phyloP scores from a whole-genome alignment of 2,113 vertebrate genomes.

The Polyodon spathula region DNA sequence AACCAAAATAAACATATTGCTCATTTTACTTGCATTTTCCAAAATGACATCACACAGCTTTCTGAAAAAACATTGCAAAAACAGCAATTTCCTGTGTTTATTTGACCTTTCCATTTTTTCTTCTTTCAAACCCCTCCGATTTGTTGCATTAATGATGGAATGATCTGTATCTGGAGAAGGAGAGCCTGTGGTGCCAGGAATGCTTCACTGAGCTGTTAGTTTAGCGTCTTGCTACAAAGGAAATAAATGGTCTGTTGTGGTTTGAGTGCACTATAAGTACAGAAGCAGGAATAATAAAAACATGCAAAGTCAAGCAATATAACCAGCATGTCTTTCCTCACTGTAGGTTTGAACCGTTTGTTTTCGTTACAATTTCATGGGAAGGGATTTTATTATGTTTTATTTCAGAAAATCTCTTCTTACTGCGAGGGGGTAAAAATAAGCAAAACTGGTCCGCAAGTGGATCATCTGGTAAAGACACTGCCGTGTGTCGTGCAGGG shows the following conservation, averaged over 20 bases:
- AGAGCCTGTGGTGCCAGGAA: slow-evolving; percentile 20
- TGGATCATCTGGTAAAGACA: too few relatives aligned
- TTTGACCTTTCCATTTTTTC: slow-evolving; percentile 41
- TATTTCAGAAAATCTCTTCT: too few relatives aligned
- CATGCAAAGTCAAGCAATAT: not conserved
- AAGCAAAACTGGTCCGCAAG: too few relatives aligned
- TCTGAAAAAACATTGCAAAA: slow-evolving; percentile 44
- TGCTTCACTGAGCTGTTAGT: slow-evolving; percentile 10
- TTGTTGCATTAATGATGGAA: slow-evolving; percentile 30
- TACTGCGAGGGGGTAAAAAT: too few relatives aligned
- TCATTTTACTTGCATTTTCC: slow-evolving; percentile 27
- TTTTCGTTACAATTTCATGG: too few relatives aligned
- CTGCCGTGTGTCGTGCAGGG: too few relatives aligned
- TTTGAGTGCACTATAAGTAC: slow-evolving; percentile 4
- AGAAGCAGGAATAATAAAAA: slow-evolving; percentile 14
- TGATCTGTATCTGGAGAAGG: slow-evolving; percentile 20
- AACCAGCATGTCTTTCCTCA: slow-evolving; percentile 3
- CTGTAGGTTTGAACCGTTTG: not conserved
- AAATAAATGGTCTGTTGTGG: slow-evolving; percentile 9
- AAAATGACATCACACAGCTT: slow-evolving; percentile 39
- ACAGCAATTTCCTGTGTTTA: slow-evolving; percentile 56
- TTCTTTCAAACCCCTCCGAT: slow-evolving; percentile 30
- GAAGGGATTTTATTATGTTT: too few relatives aligned
- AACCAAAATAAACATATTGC: slow-evolving; percentile 38
- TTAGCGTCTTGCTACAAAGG: slow-evolving; percentile 11